These are phyloP conservation scores for Cavia porcellus DNA, from an alignment of 2,113 vertebrate species.

Conservation along the genomic window DNA sequence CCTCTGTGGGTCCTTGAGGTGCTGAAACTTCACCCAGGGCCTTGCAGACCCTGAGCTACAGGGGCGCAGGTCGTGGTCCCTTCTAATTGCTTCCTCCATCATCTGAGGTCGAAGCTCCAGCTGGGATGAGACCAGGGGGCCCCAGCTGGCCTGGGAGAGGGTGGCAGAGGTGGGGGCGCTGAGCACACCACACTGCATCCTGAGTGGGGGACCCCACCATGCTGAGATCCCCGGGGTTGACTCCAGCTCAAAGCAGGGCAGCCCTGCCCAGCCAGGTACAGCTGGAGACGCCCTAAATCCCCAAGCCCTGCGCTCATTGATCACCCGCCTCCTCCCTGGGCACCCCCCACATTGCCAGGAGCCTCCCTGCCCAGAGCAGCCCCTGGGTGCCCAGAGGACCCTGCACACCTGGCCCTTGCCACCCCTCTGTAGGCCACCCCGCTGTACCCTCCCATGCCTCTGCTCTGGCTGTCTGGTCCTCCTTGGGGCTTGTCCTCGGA, in stretches of 20 bases:
- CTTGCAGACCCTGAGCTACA: not conserved
- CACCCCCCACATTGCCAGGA: not conserved
- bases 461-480: not conserved
- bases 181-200: rapidly evolving
- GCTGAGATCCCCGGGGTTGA: not conserved
- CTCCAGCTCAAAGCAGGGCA: not conserved
- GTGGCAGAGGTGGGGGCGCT: not conserved
- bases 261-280: not conserved
- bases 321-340: not conserved
- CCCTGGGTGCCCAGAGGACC: not conserved
- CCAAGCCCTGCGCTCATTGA: not conserved
- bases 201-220: not conserved
- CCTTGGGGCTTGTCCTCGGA: not conserved
- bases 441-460: not conserved
- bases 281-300: not conserved
- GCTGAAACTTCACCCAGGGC: not conserved
- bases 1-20: not conserved
- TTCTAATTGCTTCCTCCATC: not conserved
- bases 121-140: not conserved
- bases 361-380: not conserved
- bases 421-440: rapidly evolving
- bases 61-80: not conserved
- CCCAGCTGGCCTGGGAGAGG: not conserved
- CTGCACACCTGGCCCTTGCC: not conserved
- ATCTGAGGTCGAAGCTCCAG: not conserved